These are phyloP conservation scores for Mormyrus proboscirostris DNA, from an alignment of 2,797 vertebrate genomes.

Conservation along the genomic window DNA sequence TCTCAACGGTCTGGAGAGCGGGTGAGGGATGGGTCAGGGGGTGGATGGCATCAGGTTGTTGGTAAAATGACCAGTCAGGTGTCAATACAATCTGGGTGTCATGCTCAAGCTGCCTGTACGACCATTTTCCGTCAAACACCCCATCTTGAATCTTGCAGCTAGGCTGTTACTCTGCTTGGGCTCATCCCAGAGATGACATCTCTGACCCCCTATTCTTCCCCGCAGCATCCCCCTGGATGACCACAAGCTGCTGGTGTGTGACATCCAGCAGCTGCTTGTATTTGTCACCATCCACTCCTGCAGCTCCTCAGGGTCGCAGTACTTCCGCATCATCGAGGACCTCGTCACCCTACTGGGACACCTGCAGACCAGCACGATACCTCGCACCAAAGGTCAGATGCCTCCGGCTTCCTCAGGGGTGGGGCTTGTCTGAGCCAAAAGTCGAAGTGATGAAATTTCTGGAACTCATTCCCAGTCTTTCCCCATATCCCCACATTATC, in stretches of 20 bases:
- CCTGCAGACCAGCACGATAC: conserved; percentile 88
- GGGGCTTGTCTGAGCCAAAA: background rate
- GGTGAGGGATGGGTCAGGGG: conserved; percentile 57
- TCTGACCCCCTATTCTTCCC: conserved; percentile 5
- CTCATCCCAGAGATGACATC: background rate
- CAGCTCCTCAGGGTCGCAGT: conserved; percentile 94
- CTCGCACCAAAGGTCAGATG: conserved; percentile 78
- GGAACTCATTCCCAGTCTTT: background rate
- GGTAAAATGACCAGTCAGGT: background rate
- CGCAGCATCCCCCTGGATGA: conserved; percentile 82
- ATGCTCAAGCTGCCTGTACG: background rate
- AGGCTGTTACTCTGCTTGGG: background rate
- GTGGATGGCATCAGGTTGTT: background rate
- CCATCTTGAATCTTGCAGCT: background rate
- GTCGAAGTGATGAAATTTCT: background rate
- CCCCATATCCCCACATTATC: background rate
- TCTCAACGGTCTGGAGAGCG: conserved; percentile 88
- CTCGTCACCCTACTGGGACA: conserved; percentile 89
- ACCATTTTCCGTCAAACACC: background rate
- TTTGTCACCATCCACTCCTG: conserved; percentile 94
- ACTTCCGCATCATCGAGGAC: conserved; percentile 97
- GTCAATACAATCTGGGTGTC: background rate
- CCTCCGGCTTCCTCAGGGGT: background rate
- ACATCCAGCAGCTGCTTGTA: conserved; percentile 90
- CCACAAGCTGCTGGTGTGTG: conserved; percentile 86